Base-by-base conservation (phyloP, 2,888 invertebrate genomes). In the Cremastinae sp. region DNA sequence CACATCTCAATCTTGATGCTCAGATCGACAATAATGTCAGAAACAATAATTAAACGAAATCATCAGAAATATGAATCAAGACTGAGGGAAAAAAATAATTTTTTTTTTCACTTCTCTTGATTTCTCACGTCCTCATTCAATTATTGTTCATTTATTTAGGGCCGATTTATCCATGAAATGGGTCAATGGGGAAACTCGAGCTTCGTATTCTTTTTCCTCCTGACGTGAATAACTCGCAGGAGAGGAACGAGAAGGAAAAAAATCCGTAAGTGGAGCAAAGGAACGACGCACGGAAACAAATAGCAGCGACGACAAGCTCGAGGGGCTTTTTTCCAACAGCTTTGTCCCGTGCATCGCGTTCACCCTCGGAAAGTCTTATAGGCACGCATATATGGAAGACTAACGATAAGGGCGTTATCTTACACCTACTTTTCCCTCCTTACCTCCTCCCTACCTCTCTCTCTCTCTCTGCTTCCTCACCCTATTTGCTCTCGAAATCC, bases 121-220 rank as follows among this genome's bases (percentile, higher is more conserved):
- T 76, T 84, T 84, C 88, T 85, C 85, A 85, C 83, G 84, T 83
- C 84, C 82, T 84, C 85, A 87, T 88, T 88, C 86, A 82, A 84
- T 86, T 83, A 81, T 80, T 73, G 83, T 80, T 86, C 85, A 84
- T 87, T 87, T 86, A 87, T 87, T 86, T 84, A 83, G 82, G 83
- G 76, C 78, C 79, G 84, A 86, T 85, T 84, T 83, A 84, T 84
- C 49, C 83, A 82, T 80, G 81, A 86, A 88, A 88, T 89, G 83
- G 89, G 88, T 87, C 88, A 88, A 84, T 83, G 80, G 82, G 80
- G 83, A n/a, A n/a, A n/a, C n/a, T n/a, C n/a, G n/a, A n/a, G n/a
- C n/a, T n/a, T n/a, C n/a, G n/a, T n/a, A n/a, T n/a, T n/a, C n/a
- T n/a, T n/a, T n/a, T n/a, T n/a, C n/a, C 79, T 72, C 82, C 81